A percentile compares a stretch with the other conserved stretches of the same genome.
Conservation (phyloP, 2,113 vertebrate genomes). For the Gnathonemus longibarbis region DNA sequence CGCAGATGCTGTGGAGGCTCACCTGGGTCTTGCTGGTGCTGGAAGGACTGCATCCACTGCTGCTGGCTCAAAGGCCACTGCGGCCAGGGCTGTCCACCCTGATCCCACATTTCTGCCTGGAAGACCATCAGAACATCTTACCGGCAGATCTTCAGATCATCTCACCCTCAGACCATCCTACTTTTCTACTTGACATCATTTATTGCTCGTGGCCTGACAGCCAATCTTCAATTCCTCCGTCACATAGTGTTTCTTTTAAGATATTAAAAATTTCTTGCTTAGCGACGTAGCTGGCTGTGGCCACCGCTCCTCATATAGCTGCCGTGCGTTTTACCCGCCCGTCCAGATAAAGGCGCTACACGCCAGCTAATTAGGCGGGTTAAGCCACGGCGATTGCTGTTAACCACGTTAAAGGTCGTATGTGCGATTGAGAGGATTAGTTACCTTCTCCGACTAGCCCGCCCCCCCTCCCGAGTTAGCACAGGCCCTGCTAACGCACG, state of each 20-base stretch:
- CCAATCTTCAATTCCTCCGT: neutral
- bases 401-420: neutral
- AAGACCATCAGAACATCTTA: neutral
- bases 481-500: neutral
- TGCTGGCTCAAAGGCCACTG: conserved; percentile 98
- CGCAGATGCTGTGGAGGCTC: conserved; percentile 30
- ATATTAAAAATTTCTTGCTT: neutral
- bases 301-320: neutral
- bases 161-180: neutral
- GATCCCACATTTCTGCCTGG: conserved; percentile 86
- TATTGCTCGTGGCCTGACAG: neutral
- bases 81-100: conserved; percentile 98
- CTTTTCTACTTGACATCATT: neutral
- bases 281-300: neutral
- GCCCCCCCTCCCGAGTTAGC: neutral
- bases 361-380: neutral
- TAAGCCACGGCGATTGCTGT: neutral
- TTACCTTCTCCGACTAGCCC: neutral
- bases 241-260: neutral
- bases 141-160: neutral
- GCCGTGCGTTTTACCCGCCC: neutral
- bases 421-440: neutral
- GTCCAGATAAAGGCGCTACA: neutral
- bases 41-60: conserved; percentile 99
- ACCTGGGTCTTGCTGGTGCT: conserved; percentile 98